Evolutionary conservation across 2,797 vertebrate species (phyloP).

Genomic region (Gymnothorax reevesii): DNA sequence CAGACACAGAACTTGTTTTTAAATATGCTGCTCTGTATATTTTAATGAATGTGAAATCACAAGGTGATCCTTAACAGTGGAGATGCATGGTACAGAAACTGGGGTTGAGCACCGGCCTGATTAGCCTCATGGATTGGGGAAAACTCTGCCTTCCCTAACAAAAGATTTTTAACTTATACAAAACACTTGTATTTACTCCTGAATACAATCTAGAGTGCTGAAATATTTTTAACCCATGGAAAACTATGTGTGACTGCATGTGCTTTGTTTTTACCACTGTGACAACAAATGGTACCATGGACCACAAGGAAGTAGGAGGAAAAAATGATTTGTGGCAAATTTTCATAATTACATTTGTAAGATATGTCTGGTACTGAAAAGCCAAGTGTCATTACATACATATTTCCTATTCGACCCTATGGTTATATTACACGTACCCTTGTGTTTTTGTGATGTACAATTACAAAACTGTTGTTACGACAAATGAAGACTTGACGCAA

Average conservation of each 20-base stretch:
- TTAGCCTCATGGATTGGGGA: too few relatives aligned
- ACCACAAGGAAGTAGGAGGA: not conserved
- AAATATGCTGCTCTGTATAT: constrained; percentile 46
- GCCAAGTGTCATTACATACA: not conserved
- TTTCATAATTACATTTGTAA: not conserved
- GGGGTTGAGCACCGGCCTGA: too few relatives aligned
- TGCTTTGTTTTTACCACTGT: not conserved
- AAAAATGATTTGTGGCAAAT: not conserved
- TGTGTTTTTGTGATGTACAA: not conserved
- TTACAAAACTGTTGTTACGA: not conserved
- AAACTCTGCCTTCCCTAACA: not conserved
- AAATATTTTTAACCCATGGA: constrained; percentile 42
- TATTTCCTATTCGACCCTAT: not conserved
- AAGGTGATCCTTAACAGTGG: constrained; percentile 1
- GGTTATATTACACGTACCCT: not conserved
- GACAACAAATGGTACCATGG: not conserved
- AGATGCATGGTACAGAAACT: too few relatives aligned
- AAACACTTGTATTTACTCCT: not conserved
- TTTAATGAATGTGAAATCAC: constrained; percentile 43
- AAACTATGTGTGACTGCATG: not conserved
- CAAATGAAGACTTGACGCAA: too few relatives aligned
- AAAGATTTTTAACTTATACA: constrained; percentile 23
- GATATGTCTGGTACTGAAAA: not conserved
- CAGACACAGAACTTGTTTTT: constrained; percentile 31
- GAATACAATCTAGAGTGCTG: not conserved